phyloP scores from a whole-genome alignment of 2,113 vertebrate genomes.

The Oenanthe oenanthe region DNA sequence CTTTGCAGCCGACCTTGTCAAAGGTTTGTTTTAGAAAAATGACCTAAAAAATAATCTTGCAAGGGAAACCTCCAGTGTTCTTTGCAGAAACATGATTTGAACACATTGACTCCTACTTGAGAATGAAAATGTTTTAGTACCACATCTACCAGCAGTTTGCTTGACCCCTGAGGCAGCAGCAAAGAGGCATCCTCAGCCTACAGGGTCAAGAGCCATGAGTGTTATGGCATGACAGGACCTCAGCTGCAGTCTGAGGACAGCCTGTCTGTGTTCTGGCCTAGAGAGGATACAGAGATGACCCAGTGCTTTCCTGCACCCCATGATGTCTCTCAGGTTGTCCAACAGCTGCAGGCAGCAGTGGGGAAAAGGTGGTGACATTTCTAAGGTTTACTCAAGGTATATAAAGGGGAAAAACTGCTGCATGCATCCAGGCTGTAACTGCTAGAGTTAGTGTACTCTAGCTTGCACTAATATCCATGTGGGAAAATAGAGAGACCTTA shows the following conservation, averaged over 20 bases:
- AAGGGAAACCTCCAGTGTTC: neutral
- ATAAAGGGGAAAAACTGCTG: neutral
- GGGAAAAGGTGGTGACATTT: neutral
- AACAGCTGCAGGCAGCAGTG: neutral
- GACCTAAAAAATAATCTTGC: neutral
- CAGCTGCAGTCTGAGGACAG: rapidly evolving
- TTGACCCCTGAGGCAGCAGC: neutral
- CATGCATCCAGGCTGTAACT: neutral
- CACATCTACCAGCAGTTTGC: neutral
- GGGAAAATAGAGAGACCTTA: neutral
- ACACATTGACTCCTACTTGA: neutral
- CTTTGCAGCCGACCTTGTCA: neutral
- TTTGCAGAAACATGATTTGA: neutral
- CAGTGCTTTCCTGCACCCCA: neutral
- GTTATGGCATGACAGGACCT: neutral
- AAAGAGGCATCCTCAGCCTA: neutral
- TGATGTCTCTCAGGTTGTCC: neutral
- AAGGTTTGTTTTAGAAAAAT: neutral
- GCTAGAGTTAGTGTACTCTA: neutral
- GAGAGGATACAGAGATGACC: neutral
- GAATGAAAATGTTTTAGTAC: neutral
- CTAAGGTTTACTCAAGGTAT: neutral
- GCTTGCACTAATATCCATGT: neutral
- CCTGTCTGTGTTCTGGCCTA: neutral
- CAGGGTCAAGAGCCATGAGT: neutral